Evolutionary conservation across 2,113 vertebrate genomes (phyloP).

Genomic region (Microtus ochrogaster): DNA sequence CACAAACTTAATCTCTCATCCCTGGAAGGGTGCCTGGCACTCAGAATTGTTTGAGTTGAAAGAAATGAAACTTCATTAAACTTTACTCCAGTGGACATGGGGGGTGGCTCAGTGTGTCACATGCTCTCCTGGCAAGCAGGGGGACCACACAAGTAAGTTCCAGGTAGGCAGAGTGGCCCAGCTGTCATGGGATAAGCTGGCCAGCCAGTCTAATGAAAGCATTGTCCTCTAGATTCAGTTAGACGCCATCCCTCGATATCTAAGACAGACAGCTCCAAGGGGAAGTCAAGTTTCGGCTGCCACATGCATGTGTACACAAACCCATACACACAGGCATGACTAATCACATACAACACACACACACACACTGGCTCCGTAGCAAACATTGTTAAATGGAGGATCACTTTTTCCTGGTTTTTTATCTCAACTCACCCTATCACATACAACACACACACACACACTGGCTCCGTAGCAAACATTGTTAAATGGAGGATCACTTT

Average conservation of each 20-base stretch:
- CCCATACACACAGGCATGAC: too few relatives aligned
- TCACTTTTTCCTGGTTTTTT: too few relatives aligned
- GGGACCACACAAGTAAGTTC: not conserved
- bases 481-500: too few relatives aligned
- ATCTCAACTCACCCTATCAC: too few relatives aligned
- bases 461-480: not conserved
- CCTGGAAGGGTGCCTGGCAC: not conserved
- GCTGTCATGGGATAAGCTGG: not conserved
- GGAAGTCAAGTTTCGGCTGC: not conserved
- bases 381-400: not conserved
- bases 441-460: too few relatives aligned
- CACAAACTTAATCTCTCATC: not conserved
- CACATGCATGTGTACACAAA: not conserved
- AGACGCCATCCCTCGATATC: not conserved
- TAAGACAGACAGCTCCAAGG: not conserved
- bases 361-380: not conserved
- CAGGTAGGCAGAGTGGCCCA: not conserved
- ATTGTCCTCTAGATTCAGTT: too few relatives aligned
- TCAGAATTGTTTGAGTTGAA: not conserved
- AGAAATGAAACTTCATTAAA: not conserved
- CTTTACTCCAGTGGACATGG: not conserved
- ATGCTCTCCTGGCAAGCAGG: not conserved
- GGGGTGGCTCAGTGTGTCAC: not conserved
- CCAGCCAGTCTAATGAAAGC: not conserved
- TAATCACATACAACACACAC: too few relatives aligned